Conservation (phyloP, 2,113 vertebrate species). For the Chelonoidis abingdonii region DNA sequence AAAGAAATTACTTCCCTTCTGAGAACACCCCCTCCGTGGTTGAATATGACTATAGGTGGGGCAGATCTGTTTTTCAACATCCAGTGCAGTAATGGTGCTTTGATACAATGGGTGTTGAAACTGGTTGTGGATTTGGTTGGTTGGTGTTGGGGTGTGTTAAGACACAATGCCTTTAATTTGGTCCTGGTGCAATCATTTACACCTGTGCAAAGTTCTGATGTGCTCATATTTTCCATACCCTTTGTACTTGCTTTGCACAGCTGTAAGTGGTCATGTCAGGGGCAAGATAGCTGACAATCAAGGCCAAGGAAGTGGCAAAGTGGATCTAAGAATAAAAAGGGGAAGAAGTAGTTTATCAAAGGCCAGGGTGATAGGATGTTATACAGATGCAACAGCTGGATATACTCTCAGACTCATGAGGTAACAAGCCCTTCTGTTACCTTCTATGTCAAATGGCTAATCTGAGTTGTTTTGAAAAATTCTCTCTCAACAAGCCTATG, state of each 20-base stretch:
- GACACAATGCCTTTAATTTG: not conserved
- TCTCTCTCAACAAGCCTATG: not conserved
- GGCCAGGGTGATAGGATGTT: not conserved
- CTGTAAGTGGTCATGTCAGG: not conserved
- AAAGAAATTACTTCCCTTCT: not conserved
- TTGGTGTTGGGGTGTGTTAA: not conserved
- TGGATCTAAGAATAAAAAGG: not conserved
- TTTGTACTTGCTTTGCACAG: not conserved
- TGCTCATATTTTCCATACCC: not conserved
- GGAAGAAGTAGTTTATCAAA: not conserved
- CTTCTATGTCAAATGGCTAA: not conserved
- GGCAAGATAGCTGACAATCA: not conserved
- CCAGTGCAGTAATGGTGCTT: not conserved
- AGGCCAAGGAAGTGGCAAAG: not conserved
- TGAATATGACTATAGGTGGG: not conserved
- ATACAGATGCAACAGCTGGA: not conserved
- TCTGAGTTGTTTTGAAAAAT: not conserved
- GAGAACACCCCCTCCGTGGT: not conserved
- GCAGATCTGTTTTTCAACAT: not conserved
- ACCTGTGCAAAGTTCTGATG: not conserved
- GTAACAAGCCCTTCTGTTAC: not conserved
- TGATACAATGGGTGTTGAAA: not conserved
- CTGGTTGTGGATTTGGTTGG: accelerated
- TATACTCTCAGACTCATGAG: not conserved
- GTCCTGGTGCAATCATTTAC: not conserved